Conservation (phyloP, 2,113 vertebrate genomes). For the Polypterus bichir region DNA sequence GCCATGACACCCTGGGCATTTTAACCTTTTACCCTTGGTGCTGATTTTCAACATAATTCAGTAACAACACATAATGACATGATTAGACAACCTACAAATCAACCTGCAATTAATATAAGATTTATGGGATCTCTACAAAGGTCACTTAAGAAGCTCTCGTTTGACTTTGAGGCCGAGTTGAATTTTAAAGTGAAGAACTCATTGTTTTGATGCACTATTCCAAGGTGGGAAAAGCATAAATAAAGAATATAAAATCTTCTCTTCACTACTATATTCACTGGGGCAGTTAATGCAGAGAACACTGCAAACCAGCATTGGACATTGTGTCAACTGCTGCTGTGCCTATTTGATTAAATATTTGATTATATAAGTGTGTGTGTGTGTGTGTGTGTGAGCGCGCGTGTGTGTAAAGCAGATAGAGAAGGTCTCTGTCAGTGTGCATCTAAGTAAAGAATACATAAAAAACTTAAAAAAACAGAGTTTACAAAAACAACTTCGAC, state of each 20-base stretch:
- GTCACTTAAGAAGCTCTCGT: constrained; percentile 33
- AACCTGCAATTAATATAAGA: constrained; percentile 39
- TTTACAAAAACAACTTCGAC: too few relatives aligned
- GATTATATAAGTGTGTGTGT: too few relatives aligned
- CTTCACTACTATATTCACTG: too few relatives aligned
- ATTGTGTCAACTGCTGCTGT: too few relatives aligned
- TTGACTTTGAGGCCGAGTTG: constrained; percentile 23
- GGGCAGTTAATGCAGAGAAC: background rate
- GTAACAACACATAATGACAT: constrained; percentile 30
- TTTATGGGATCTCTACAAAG: constrained; percentile 45
- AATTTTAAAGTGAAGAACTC: constrained; percentile 32
- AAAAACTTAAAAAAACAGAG: too few relatives aligned
- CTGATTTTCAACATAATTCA: constrained; percentile 33
- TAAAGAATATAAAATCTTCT: too few relatives aligned
- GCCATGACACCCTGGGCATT: constrained; percentile 31
- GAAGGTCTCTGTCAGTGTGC: too few relatives aligned
- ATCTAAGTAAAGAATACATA: too few relatives aligned
- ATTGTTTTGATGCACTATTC: constrained; percentile 31
- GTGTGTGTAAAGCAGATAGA: too few relatives aligned
- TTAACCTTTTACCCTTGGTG: constrained; percentile 29
- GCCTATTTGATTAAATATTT: too few relatives aligned
- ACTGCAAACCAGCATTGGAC: too few relatives aligned
- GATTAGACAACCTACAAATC: constrained; percentile 47
- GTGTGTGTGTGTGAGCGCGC: too few relatives aligned
- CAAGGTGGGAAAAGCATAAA: constrained; percentile 32